Evolutionary conservation across 1,140 invertebrate genomes (phyloP), one percentile per base, ranked within the genome.

Genomic region (Drosophila hydei): DNA sequence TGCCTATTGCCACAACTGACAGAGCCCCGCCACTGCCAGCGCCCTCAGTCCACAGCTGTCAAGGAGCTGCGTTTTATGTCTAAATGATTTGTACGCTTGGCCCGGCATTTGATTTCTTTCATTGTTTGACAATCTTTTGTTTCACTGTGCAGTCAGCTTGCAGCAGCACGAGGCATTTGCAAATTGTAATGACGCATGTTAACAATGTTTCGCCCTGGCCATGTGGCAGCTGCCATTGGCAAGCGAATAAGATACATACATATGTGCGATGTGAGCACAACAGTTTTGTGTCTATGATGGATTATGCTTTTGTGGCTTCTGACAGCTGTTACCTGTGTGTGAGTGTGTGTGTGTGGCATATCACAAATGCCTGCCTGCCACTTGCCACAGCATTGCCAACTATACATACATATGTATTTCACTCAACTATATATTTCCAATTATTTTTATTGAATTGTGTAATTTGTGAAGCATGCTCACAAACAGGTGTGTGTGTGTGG

Each of bases 101-200:
- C 61, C 50, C 55, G 63, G 40, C 83, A 78, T 78, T 87, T 88
- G 83, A 87, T 88, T 87, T 81, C 59, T 54, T 72, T 65, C 62
- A 54, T 61, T 60, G 51, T 67, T 48, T 27, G 38, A 18, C 38
- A 51, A 40, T 50, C 51, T 58, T 63, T 68, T 54, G 52, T 63
- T 72, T 14, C 47, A 63, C 43, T 61, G 30, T 59, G 42, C 43
- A 50, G 27, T 18, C 19, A 11, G 19, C 27, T 33, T 33, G 30
- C 30, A 33, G 51, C 61, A 45, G 50, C 68, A 65, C 36, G 23
- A 38, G 48, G 25, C 38, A 27, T 89, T 87, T 85, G 79, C 83
- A 90, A 88, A 90, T 84, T 84, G 88, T 90, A 90, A 90, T 90
- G 88, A 90, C 83, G 88, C 79, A 90, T 90, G 88, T 88, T 90